A percentile compares a stretch with the other conserved stretches of the same genome.
Evolutionary conservation across 2,888 invertebrate genomes (phyloP).

Genomic region (Acrobasis repandana): DNA sequence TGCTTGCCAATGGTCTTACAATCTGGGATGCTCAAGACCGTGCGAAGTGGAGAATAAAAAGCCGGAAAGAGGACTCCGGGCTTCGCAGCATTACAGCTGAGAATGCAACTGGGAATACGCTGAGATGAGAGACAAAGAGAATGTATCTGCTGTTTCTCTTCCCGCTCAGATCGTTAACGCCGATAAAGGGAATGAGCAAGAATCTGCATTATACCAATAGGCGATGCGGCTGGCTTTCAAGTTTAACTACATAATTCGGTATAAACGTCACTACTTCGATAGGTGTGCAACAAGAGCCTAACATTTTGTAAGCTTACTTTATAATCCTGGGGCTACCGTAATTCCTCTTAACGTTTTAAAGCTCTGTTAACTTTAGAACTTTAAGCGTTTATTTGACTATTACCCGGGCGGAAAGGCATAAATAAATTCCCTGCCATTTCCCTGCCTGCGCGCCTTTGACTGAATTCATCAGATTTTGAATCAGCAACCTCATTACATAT

Average conservation of each 20-base stretch:
- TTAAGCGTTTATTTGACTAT: constrained; percentile 12
- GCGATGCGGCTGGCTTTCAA: too few relatives aligned
- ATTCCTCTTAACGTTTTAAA: constrained; percentile 13
- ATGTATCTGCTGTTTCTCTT: too few relatives aligned
- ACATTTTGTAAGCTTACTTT: not conserved
- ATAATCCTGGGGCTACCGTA: constrained; percentile 6
- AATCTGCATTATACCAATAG: too few relatives aligned
- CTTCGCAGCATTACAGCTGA: too few relatives aligned
- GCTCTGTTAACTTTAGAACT: constrained; percentile 8
- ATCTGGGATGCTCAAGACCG: too few relatives aligned
- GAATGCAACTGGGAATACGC: too few relatives aligned
- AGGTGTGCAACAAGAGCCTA: constrained; percentile 7
- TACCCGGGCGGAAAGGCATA: constrained; percentile 1
- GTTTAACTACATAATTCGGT: not conserved
- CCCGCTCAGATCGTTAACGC: too few relatives aligned
- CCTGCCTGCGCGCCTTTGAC: constrained; percentile 7
- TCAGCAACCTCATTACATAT: not conserved
- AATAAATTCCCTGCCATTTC: not conserved
- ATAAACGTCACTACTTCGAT: not conserved
- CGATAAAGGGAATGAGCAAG: too few relatives aligned
- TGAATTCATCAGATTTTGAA: not conserved
- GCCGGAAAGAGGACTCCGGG: too few relatives aligned
- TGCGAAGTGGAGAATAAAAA: too few relatives aligned
- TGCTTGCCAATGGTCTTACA: too few relatives aligned
- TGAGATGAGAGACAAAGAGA: too few relatives aligned